Conservation (phyloP, 2,113 vertebrate genomes). For the Epinephelus lanceolatus region DNA sequence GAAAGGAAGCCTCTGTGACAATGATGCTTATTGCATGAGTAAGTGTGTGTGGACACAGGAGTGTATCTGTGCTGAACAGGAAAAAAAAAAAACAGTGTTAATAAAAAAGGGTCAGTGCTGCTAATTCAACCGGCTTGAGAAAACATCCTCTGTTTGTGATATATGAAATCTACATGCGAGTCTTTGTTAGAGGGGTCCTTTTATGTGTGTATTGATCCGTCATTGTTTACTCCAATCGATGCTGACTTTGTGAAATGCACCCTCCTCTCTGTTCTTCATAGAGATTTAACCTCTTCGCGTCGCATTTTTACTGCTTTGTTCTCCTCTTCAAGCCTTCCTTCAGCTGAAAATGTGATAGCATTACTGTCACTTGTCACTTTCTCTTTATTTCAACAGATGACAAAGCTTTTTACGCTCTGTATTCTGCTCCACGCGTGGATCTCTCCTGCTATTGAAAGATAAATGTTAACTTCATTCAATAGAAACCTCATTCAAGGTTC, state of each 20-base stretch:
- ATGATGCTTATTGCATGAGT: slow-evolving; percentile 82
- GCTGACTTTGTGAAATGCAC: slow-evolving; percentile 70
- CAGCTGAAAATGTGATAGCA: slow-evolving; percentile 71
- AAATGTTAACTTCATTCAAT: slow-evolving; percentile 83
- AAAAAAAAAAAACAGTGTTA: neutral
- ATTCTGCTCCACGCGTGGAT: slow-evolving; percentile 76
- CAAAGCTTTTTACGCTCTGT: slow-evolving; percentile 73
- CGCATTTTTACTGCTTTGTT: slow-evolving; percentile 74
- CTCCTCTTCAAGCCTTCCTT: slow-evolving; percentile 77
- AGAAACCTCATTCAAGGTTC: slow-evolving; percentile 80
- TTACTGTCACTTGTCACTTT: slow-evolving; percentile 86
- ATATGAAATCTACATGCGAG: slow-evolving; percentile 70
- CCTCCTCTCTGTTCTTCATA: slow-evolving; percentile 71
- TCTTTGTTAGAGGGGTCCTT: slow-evolving; percentile 73
- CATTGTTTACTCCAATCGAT: slow-evolving; percentile 81
- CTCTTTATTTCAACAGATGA: slow-evolving; percentile 82
- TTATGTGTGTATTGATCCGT: slow-evolving; percentile 80
- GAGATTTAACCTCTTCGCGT: slow-evolving; percentile 74
- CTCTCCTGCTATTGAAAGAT: slow-evolving; percentile 80
- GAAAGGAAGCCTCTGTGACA: slow-evolving; percentile 78
- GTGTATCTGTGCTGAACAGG: slow-evolving; percentile 52
- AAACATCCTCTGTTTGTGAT: slow-evolving; percentile 46
- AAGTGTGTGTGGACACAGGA: slow-evolving; percentile 73
- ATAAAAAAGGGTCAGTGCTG: slow-evolving; percentile 32
- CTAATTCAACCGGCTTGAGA: slow-evolving; percentile 66